Evolutionary conservation across 2,797 vertebrate species (phyloP).

Genomic region (Enteromius paludinosus): DNA sequence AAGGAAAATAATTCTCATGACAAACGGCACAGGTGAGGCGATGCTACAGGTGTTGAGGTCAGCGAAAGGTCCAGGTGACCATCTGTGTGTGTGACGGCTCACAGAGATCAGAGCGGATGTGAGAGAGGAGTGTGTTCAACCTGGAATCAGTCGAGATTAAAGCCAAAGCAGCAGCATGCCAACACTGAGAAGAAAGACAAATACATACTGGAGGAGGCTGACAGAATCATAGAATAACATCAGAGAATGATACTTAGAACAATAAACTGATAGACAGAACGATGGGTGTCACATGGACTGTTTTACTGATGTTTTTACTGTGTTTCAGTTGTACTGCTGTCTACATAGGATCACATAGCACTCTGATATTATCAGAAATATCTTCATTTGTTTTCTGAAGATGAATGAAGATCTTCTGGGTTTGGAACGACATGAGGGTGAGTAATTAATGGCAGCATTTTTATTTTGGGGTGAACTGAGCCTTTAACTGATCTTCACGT

Average conservation of each 20-base stretch:
- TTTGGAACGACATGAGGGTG: neutral
- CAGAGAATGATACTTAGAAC: neutral
- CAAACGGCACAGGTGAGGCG: constrained; percentile 28
- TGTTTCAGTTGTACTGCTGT: too few species aligned
- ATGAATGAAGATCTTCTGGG: too few species aligned
- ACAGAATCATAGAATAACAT: neutral
- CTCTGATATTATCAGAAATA: too few species aligned
- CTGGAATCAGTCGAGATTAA: constrained; percentile 53
- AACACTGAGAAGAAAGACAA: constrained; percentile 26
- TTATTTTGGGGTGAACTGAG: too few species aligned
- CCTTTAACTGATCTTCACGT: constrained; percentile 29
- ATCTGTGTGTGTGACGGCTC: constrained; percentile 52
- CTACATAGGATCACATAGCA: too few species aligned
- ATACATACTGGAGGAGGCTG: neutral
- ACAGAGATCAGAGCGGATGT: constrained; percentile 48
- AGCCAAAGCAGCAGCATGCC: constrained; percentile 50
- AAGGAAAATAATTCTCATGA: neutral
- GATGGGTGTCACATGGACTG: neutral
- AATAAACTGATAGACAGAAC: neutral
- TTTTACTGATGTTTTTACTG: too few species aligned
- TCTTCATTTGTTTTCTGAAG: too few species aligned
- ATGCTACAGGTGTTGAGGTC: constrained; percentile 54
- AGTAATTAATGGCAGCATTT: too few species aligned
- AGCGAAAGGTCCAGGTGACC: constrained; percentile 39
- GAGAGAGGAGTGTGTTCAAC: constrained; percentile 35